A percentile compares a stretch with the other conserved stretches of the same genome.
Evolutionary conservation across 1,140 invertebrate genomes (phyloP).

Genomic region (Drosophila rhopaloa): DNA sequence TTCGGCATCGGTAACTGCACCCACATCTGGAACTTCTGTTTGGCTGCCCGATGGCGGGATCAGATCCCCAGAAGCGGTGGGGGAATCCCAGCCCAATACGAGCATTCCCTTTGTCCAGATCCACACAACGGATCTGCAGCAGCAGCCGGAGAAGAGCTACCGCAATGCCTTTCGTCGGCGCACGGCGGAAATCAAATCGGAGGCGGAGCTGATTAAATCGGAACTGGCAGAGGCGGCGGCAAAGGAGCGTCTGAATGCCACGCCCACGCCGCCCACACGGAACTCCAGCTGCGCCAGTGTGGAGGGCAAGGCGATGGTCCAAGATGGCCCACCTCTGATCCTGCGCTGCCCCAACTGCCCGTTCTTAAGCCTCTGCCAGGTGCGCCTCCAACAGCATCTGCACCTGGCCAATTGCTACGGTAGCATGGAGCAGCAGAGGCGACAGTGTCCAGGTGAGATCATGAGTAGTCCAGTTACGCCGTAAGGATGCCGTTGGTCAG

Average conservation of each 20-base stretch:
- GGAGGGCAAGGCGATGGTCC: slow-evolving; percentile 41
- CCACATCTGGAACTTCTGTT: slow-evolving; percentile 1
- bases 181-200: slow-evolving; percentile 78
- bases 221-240: slow-evolving; percentile 69
- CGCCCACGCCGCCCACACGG: slow-evolving; percentile 70
- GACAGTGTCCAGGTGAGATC: slow-evolving; percentile 57
- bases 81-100: background rate
- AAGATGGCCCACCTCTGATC: slow-evolving; percentile 11
- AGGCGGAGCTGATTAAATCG: slow-evolving; percentile 77
- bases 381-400: slow-evolving; percentile 35
- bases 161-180: slow-evolving; percentile 70
- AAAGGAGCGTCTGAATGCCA: slow-evolving; percentile 72
- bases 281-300: slow-evolving; percentile 43
- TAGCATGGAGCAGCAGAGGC: slow-evolving; percentile 28
- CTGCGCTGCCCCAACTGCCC: slow-evolving; percentile 63
- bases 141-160: slow-evolving; percentile 68
- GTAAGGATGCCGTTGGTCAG: too few species aligned
- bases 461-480: too few species aligned
- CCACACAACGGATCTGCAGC: slow-evolving; percentile 76
- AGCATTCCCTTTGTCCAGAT: slow-evolving; percentile 79
- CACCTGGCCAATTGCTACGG: slow-evolving; percentile 51
- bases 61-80: background rate
- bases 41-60: slow-evolving; percentile 28
- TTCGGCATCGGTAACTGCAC: background rate
- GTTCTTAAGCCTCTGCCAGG: slow-evolving; percentile 60